Percentiles rank a stretch among this genome's conserved stretches.
Conservation (phyloP, 2,113 vertebrate genomes). For the Hippocampus zosterae region DNA sequence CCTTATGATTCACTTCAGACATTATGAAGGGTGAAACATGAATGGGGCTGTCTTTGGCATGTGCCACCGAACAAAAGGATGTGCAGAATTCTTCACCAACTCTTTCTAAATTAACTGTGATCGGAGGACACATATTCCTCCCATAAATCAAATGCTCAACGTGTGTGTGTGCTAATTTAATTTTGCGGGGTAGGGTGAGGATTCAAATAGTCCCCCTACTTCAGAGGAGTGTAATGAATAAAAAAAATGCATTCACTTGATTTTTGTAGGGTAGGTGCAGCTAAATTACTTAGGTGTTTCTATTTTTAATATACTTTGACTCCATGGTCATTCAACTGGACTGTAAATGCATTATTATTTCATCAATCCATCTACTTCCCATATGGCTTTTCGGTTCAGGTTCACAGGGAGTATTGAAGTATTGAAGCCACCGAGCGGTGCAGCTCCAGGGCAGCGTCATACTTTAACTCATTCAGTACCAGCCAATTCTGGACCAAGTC, state of each 20-base stretch:
- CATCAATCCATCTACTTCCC: background rate
- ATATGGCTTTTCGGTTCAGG: background rate
- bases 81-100: background rate
- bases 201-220: background rate
- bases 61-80: background rate
- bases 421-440: background rate
- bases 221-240: background rate
- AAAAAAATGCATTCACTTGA: background rate
- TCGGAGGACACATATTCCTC: background rate
- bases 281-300: background rate
- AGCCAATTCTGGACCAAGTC: no score
- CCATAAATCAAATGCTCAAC: background rate
- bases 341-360: slow-evolving; percentile 5
- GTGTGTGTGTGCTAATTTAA: no score
- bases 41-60: background rate
- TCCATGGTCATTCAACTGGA: background rate
- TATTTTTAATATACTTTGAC: background rate
- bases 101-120: background rate
- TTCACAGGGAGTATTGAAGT: background rate
- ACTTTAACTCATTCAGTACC: no score
- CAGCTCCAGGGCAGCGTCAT: background rate
- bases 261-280: background rate
- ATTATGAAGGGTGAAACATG: background rate
- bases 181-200: background rate
- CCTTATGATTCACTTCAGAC: background rate